Percentiles rank a stretch among this genome's conserved stretches.
phyloP scores from a whole-genome alignment of 1,140 invertebrate genomes.

The Solenopsis invicta region DNA sequence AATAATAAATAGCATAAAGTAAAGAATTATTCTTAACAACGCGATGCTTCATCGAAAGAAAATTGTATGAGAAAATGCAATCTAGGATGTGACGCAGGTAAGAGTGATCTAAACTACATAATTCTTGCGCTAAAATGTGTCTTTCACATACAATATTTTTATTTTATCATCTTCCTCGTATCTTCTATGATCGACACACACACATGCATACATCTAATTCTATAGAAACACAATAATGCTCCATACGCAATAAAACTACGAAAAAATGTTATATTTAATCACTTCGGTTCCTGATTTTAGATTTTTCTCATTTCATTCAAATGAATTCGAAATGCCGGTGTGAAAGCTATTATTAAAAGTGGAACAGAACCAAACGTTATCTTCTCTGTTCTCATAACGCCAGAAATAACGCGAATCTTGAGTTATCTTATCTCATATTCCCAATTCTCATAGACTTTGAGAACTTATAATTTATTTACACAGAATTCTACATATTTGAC shows the following conservation, averaged over 20 bases:
- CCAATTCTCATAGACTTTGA: slow-evolving; percentile 1
- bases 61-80: slow-evolving; percentile 45
- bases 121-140: not conserved
- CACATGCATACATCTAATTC: not conserved
- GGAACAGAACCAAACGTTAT: slow-evolving; percentile 6
- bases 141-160: not conserved
- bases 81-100: slow-evolving; percentile 22
- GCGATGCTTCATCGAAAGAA: slow-evolving; percentile 34
- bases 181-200: not conserved
- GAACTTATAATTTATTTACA: not conserved
- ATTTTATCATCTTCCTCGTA: not conserved
- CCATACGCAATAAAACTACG: not conserved
- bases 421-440: slow-evolving; percentile 16
- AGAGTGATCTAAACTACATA: slow-evolving; percentile 6
- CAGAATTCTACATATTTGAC: not conserved
- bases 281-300: not conserved
- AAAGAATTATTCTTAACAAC: not conserved
- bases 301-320: slow-evolving; percentile 5
- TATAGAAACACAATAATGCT: slow-evolving; percentile 20
- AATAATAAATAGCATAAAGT: too few relatives aligned
- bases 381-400: not conserved
- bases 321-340: not conserved
- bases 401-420: not conserved
- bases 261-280: slow-evolving; percentile 6
- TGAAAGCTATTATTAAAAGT: not conserved